Base-by-base conservation (phyloP, 1,140 invertebrate genomes). In the Drosophila ficusphila region DNA sequence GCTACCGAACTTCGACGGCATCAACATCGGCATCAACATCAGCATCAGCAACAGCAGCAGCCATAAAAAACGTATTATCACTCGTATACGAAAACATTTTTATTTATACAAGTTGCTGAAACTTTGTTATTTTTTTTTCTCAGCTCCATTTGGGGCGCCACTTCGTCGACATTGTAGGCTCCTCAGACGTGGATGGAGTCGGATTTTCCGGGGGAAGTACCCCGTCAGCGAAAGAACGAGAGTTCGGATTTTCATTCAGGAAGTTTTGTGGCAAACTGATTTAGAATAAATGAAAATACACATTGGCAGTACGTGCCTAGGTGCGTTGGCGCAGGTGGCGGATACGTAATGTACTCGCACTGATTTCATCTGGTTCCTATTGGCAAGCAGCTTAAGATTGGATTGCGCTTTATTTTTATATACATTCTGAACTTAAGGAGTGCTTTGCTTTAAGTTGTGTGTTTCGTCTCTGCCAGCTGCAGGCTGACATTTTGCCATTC, bases 221-320 rank as follows among this genome's bases (percentile, higher is more conserved):
- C 12, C 1, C 8, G 18, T 6, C 42, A 29, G 31, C n/a, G 38
- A 38, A 23, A 12, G 39, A 46, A 38, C 23, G 16, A 61, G 56
- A 27, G 19, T 31, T 34, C 16, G 33, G 12, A 16, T 21, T 27
- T 42, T 65, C 61, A 68, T 52, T 67, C 27, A 67, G 42, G 60
- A 67, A 67, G 42, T 34, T 68, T 68, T 67, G 64, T 11, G 60
- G 61, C 39, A 64, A 82, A 64, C 52, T 76, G 76, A 75, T 76
- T 76, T 61, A 52, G 46, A 48, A 67, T 68, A 68, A 68, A 68
- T 67, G 36, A 12, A 69, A 74, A 57, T 56, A 62, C 75, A 72
- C 58, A 72, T 76, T 76, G 61, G 7, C 9, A n/a, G 65, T 69
- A 83, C 79, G 74, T 82, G 78, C 56, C 47, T 42, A 58, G 38